phyloP scores from a whole-genome alignment of 2,888 invertebrate species.

The Choristoneura rosaceana region DNA sequence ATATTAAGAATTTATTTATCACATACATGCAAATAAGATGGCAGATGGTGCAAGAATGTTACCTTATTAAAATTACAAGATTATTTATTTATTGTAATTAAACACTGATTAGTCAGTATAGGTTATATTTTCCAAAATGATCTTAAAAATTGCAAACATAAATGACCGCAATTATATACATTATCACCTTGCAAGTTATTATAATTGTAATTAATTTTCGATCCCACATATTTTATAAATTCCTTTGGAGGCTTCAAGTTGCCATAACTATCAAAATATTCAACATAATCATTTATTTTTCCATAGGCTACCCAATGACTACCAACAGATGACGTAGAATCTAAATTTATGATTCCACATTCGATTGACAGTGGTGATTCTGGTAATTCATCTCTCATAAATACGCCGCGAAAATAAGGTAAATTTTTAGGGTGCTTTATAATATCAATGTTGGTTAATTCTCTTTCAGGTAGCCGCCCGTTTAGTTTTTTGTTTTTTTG shows the following conservation, averaged over 20 bases:
- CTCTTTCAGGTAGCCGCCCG: background rate
- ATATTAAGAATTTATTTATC: no score
- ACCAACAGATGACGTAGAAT: background rate
- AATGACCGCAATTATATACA: no score
- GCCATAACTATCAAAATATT: constrained; percentile 9
- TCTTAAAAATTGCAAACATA: no score
- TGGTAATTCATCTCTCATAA: constrained; percentile 3
- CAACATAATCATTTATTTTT: constrained; percentile 1
- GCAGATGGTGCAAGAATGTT: no score
- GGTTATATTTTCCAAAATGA: no score
- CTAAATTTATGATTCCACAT: constrained; percentile 6
- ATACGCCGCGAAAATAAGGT: background rate
- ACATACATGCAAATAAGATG: no score
- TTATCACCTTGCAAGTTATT: background rate
- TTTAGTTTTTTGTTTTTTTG: background rate
- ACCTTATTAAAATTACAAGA: no score
- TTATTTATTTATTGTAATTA: no score
- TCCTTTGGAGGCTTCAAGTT: background rate
- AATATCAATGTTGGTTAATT: background rate
- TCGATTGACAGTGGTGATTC: background rate
- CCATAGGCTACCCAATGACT: constrained; percentile 12
- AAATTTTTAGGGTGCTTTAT: background rate
- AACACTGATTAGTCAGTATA: no score
- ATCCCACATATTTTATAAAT: constrained; percentile 3
- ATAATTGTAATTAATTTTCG: constrained; percentile 5